phyloP scores from a whole-genome alignment of 2,797 vertebrate genomes.

The Labeo calbasu region DNA sequence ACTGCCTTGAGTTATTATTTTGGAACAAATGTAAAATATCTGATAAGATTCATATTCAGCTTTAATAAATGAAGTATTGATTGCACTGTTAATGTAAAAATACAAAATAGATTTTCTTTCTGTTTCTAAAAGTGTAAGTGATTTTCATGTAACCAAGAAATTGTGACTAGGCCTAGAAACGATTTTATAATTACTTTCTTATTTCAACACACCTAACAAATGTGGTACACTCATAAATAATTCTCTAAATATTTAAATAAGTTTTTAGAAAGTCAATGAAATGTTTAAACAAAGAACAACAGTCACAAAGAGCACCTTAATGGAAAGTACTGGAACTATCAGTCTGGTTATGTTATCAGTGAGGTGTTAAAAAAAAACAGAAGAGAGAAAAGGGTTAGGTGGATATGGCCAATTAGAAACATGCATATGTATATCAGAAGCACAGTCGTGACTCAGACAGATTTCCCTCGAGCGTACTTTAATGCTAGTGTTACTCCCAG shows the following conservation, averaged over 20 bases:
- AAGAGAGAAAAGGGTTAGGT: neutral
- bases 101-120: too few species aligned
- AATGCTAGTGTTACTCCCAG: slow-evolving; percentile 1
- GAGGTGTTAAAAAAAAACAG: slow-evolving; percentile 15
- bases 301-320: slow-evolving; percentile 2
- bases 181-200: too few species aligned
- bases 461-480: slow-evolving; percentile 17
- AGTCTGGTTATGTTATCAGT: neutral
- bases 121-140: too few species aligned
- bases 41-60: too few species aligned
- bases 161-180: too few species aligned
- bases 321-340: slow-evolving; percentile 44
- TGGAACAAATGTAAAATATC: too few species aligned
- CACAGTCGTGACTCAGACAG: slow-evolving; percentile 46
- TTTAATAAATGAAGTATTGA: too few species aligned
- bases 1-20: too few species aligned
- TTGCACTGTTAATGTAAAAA: too few species aligned
- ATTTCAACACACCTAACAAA: neutral
- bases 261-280: neutral
- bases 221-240: neutral
- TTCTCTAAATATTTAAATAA: neutral
- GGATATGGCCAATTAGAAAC: slow-evolving; percentile 10
- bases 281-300: neutral
- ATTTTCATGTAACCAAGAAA: too few species aligned
- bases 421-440: slow-evolving; percentile 37